Evolutionary conservation across 2,888 invertebrate species (phyloP), one percentile per base, ranked within the genome.

Genomic region (Eilema caniola): DNA sequence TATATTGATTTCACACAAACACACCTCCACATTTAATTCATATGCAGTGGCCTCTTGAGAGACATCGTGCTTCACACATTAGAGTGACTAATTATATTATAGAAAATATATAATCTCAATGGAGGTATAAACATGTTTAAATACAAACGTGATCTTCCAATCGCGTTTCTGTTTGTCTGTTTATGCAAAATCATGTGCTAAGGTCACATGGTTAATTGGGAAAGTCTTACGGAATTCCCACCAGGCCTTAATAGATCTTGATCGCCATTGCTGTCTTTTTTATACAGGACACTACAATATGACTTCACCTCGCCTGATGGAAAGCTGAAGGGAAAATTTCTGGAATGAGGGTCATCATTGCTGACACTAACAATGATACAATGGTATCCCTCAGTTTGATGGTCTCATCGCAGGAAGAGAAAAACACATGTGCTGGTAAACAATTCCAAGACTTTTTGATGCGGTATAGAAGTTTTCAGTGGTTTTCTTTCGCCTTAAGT

Each of bases 11-110:
- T 53, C 53, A 53, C 53, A 53, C n/a, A 53, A 53, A n/a, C n/a
- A 53, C 53, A 53, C 53, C 53, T n/a, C 20, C n/a, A 53, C n/a
- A 53, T 53, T 61, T 56, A 62, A 53, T 67, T 23, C 10, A 56
- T 62, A 41, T 62, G n/a, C 20, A 20, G 59, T 47, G 69, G 60
- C 41, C 28, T 64, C 59, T 41, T 24, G 24, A 53, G 2, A 59
- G 4, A 70, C 66, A 66, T 65, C 70, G 66, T 70, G 70, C 20
- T 33, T 66, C 37, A 62, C 66, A 41, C 25, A n/a, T 70, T 70
- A 62, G 24, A 20, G 37, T 3, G 2, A 41, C 24, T 59, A 59
- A 25, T 25, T 47, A 8, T 66, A 28, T 24, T 61, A 24, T 60
- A 41, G 20, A 28, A 24, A 67, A 47, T 61, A 37, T 61, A 37